Evolutionary conservation across 1,140 invertebrate genomes (phyloP), one percentile per base, ranked within the genome.

Genomic region (Pseudomyrmex concolor): DNA sequence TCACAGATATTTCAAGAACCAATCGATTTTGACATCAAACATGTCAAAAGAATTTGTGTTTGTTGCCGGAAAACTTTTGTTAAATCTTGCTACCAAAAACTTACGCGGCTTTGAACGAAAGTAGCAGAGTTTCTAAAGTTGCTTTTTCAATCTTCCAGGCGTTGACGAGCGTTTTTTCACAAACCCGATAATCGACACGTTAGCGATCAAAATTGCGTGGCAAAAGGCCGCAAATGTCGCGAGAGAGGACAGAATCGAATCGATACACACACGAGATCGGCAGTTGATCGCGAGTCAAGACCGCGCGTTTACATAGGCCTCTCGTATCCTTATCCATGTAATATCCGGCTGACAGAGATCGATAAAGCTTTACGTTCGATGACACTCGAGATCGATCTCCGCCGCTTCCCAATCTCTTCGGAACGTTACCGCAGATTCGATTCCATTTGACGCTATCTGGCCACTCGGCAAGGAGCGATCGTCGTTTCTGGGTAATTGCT

Each of bases 321-420:
- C 43, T 72, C 77, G 57, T 50, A 73, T 50, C 34, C 66, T 60
- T 80, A 72, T 51, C 57, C 45, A 17, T 77, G n/a, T 57, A 81
- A 73, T 81, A 81, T 81, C 77, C 77, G 67, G 67, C 45, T 25
- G 45, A 59, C 48, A 19, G 55, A 74, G 82, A 84, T 78, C 73
- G 82, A 84, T 84, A 84, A 78, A 84, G 73, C 82, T 68, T 34
- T 64, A 78, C 73, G 60, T 59, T 68, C 72, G 82, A 78, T 78
- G 74, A 78, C 62, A 78, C 50, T 55, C 48, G 43, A 77, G 81
- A 83, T 83, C 81, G 80, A 83, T 83, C 57, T 64, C 63, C 34
- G 13, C 19, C 17, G 17, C 60, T 76, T 66, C 68, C 64, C 78
- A 77, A 76, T 84, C 68, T 77, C 60, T 64, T 62, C 22, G 70